A percentile compares a stretch with the other conserved stretches of the same genome.
These are phyloP conservation scores for Athene cunicularia DNA, from an alignment of 2,113 vertebrate genomes.

Conservation along the genomic window DNA sequence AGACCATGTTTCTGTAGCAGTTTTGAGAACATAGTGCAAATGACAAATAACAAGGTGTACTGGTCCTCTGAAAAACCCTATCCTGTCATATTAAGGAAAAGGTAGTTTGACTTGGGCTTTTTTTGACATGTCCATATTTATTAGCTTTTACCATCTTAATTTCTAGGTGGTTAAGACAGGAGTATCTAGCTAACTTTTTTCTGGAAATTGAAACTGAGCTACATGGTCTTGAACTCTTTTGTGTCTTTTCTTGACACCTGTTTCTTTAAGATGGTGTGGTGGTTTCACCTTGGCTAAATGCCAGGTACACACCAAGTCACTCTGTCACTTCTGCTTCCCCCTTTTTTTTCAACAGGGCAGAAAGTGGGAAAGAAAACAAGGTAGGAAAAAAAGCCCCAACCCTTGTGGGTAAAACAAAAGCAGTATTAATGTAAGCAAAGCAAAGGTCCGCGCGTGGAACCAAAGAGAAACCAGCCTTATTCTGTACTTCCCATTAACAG, in stretches of 20 bases:
- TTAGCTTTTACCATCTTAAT: background rate
- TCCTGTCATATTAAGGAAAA: background rate
- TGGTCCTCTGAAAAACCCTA: background rate
- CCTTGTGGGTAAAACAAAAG: too few relatives aligned
- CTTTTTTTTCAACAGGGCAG: too few relatives aligned
- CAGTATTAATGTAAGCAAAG: too few relatives aligned
- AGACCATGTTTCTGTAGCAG: background rate
- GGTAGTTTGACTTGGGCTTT: background rate
- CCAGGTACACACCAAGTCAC: too few relatives aligned
- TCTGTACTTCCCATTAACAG: too few relatives aligned
- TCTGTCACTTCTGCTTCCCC: too few relatives aligned
- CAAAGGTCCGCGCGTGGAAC: too few relatives aligned
- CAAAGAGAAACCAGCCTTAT: too few relatives aligned
- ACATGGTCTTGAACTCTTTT: background rate
- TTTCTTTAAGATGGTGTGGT: background rate
- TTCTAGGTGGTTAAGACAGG: background rate
- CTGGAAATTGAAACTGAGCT: background rate
- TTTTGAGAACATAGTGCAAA: background rate
- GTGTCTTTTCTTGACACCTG: background rate
- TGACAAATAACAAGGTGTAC: background rate
- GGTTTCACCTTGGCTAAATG: too few relatives aligned
- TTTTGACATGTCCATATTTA: accelerated
- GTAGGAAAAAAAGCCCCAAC: too few relatives aligned
- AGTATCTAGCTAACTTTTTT: background rate
- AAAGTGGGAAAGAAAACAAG: too few relatives aligned